Percentiles rank a stretch among this genome's conserved stretches.
Evolutionary conservation across 2,113 vertebrate genomes (phyloP).

Genomic region (Oreotragus oreotragus): DNA sequence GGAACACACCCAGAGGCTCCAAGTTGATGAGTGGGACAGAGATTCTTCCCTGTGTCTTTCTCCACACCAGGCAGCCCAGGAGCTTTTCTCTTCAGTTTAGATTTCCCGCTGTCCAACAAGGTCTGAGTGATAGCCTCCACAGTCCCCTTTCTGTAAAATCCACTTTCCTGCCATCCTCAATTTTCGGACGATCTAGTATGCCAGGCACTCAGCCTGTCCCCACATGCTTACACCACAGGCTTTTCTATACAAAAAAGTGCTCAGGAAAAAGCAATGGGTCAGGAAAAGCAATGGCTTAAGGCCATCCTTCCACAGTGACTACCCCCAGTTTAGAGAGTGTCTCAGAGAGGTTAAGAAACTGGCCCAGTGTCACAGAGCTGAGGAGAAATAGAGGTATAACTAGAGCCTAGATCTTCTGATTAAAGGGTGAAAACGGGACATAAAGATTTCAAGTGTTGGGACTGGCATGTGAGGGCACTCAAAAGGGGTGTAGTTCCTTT

Average conservation of each 20-base stretch:
- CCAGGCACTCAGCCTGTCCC: not conserved
- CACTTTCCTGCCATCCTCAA: not conserved
- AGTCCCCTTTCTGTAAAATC: rapidly evolving
- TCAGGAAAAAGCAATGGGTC: not conserved
- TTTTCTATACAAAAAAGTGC: not conserved
- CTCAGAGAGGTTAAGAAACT: not conserved
- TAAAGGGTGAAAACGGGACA: not conserved
- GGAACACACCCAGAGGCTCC: rapidly evolving
- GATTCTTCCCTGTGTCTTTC: not conserved
- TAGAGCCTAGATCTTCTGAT: not conserved
- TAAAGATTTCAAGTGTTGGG: rapidly evolving
- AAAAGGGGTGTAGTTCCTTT: not conserved
- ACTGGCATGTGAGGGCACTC: not conserved
- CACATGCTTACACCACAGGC: not conserved
- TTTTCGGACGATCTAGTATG: not conserved
- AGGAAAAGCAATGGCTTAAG: not conserved
- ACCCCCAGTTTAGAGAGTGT: not conserved
- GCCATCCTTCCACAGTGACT: not conserved
- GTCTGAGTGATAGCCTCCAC: not conserved
- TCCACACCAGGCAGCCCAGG: not conserved
- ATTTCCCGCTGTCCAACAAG: not conserved
- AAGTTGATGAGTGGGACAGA: not conserved
- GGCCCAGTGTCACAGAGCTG: not conserved
- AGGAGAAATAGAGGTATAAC: not conserved
- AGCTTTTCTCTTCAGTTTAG: not conserved